Conservation (phyloP, 2,888 invertebrate genomes). For the Acleris cristana region DNA sequence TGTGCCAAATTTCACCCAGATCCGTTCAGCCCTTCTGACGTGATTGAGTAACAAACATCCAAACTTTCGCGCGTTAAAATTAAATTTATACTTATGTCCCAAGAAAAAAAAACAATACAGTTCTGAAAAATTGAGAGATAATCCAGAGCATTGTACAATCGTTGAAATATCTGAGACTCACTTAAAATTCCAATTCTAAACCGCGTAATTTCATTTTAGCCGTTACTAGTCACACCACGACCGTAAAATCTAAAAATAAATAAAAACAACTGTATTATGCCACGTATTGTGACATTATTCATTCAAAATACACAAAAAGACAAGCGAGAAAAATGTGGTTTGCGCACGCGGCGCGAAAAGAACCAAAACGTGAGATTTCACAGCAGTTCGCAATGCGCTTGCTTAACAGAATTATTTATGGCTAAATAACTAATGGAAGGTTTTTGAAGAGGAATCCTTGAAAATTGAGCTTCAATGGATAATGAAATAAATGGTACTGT, state of each 20-base stretch:
- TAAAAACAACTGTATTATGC: constrained; percentile 16
- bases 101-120: no score
- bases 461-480: constrained; percentile 22
- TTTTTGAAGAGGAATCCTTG: constrained; percentile 30
- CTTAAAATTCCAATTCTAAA: no score
- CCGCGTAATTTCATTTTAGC: no score
- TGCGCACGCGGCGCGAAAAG: constrained; percentile 10
- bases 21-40: no score
- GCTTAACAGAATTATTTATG: constrained; percentile 19
- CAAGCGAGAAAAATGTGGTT: constrained; percentile 15
- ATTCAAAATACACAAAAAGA: constrained; percentile 13
- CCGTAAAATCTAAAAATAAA: constrained; percentile 3
- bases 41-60: no score
- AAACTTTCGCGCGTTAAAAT: no score
- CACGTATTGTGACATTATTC: constrained; percentile 20
- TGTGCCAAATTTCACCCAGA: no score
- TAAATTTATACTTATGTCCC: no score
- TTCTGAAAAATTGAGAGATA: no score
- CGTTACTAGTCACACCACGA: background rate
- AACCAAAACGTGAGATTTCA: constrained; percentile 25
- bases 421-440: constrained; percentile 12
- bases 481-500: constrained; percentile 22
- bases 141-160: no score
- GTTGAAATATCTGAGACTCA: no score
- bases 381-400: constrained; percentile 8